Percentiles rank a stretch among this genome's conserved stretches.
Conservation (phyloP, 92 coral and sea anemone species). For the Umimayanthus kanabou region DNA sequence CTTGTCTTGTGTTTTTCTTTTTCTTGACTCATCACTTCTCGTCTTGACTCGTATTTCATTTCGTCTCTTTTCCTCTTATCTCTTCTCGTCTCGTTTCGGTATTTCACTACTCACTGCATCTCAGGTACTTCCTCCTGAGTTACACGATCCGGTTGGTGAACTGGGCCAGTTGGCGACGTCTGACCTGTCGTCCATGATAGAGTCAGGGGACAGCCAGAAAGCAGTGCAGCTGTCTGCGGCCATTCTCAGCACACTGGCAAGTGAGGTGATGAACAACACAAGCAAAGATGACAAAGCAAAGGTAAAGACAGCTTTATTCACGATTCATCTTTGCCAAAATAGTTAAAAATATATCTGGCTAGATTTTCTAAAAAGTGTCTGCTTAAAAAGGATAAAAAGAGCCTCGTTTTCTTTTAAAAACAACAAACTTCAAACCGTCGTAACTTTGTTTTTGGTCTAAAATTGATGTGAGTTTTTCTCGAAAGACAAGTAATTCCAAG, state of each 20-base stretch:
- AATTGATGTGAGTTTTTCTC: no score
- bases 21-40: no score
- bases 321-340: no score
- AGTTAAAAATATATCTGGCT: no score
- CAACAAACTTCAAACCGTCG: no score
- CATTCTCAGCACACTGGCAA: constrained; percentile 27
- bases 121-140: constrained; percentile 23
- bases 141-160: background rate
- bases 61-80: background rate
- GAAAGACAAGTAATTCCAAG: no score
- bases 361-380: no score
- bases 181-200: background rate
- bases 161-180: background rate
- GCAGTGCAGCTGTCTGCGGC: constrained; percentile 10
- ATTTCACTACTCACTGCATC: background rate
- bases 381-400: no score
- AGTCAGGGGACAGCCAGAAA: constrained; percentile 27
- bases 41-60: no score
- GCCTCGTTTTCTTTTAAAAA: no score
- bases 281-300: background rate
- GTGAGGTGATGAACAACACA: constrained; percentile 13
- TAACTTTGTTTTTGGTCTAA: no score
- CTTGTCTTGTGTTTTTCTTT: no score
- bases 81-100: background rate
- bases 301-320: background rate